Evolutionary conservation across 2,888 invertebrate genomes (phyloP).

Genomic region (Hirtodrosophila duncani): DNA sequence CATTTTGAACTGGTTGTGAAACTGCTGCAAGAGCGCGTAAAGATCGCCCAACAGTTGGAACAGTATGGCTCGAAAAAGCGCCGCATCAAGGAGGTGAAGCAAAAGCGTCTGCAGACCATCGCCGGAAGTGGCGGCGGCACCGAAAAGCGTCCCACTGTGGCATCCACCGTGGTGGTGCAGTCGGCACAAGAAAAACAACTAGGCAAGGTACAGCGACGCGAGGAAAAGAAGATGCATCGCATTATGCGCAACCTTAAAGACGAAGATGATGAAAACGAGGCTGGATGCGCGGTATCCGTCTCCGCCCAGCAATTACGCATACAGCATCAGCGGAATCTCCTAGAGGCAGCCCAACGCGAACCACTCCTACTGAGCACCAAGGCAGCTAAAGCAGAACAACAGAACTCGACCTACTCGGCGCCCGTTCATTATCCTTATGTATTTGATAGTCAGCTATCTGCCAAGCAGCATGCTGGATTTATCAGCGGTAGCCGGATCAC

Average conservation of each 20-base stretch:
- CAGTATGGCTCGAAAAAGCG: slow-evolving; percentile 63
- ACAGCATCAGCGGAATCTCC: slow-evolving; percentile 74
- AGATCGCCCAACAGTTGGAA: slow-evolving; percentile 78
- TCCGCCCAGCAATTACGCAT: slow-evolving; percentile 76
- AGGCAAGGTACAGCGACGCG: slow-evolving; percentile 87
- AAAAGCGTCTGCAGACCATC: slow-evolving; percentile 42
- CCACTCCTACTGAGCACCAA: slow-evolving; percentile 70
- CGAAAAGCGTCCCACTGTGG: slow-evolving; percentile 81
- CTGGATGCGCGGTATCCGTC: slow-evolving; percentile 68
- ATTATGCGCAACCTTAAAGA: slow-evolving; percentile 69
- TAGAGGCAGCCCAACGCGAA: slow-evolving; percentile 71
- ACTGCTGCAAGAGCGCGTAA: slow-evolving; percentile 83
- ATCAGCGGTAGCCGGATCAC: slow-evolving; percentile 88
- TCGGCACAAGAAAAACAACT: slow-evolving; percentile 90
- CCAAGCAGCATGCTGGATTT: slow-evolving; percentile 83
- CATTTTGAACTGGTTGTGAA: slow-evolving; percentile 86
- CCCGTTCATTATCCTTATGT: slow-evolving; percentile 88
- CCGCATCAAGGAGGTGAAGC: slow-evolving; percentile 61
- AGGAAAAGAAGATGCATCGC: slow-evolving; percentile 86
- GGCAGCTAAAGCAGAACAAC: slow-evolving; percentile 47
- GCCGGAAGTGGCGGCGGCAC: background rate
- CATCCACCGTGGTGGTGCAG: slow-evolving; percentile 89
- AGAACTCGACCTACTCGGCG: slow-evolving; percentile 77
- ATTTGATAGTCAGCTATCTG: slow-evolving; percentile 87
- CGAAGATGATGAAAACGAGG: slow-evolving; percentile 43